Conservation (phyloP, 2,888 invertebrate species). For the Rhopalosiphum nymphaeae region DNA sequence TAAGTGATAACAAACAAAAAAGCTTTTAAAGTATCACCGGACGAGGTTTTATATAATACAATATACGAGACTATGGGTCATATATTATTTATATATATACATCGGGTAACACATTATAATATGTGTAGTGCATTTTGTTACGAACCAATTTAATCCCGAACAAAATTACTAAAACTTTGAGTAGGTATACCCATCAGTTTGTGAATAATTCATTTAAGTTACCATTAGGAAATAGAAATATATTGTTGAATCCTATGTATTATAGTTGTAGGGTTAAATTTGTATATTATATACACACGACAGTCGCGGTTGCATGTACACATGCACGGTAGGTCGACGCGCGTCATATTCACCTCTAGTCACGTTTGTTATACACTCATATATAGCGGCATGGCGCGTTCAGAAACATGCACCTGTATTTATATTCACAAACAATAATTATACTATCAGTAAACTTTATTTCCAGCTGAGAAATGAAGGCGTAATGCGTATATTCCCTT, state of each 20-base stretch:
- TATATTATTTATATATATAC: not conserved
- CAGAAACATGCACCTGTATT: constrained; percentile 31
- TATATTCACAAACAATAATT: constrained; percentile 45
- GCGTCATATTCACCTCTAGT: constrained; percentile 2
- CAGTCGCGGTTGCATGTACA: not conserved
- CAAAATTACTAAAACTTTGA: not conserved
- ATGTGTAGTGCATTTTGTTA: not conserved
- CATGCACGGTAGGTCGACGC: not conserved
- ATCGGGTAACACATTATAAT: not conserved
- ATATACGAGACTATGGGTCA: not conserved
- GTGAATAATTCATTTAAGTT: not conserved
- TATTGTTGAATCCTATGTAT: not conserved
- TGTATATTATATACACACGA: not conserved
- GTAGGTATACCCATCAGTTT: not conserved
- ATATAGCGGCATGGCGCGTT: not conserved
- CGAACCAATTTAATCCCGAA: not conserved
- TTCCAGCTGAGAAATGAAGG: constrained; percentile 23
- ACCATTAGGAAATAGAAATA: not conserved
- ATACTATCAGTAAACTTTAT: constrained; percentile 50
- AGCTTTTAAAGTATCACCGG: not conserved
- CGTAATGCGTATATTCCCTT: not conserved
- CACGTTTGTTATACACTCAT: not conserved
- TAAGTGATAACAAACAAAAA: not conserved
- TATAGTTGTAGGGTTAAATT: not conserved
- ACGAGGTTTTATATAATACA: not conserved